A percentile compares a stretch with the other conserved stretches of the same genome.
Evolutionary conservation across 2,888 invertebrate species (phyloP).

Genomic region (Polyploca ridens): DNA sequence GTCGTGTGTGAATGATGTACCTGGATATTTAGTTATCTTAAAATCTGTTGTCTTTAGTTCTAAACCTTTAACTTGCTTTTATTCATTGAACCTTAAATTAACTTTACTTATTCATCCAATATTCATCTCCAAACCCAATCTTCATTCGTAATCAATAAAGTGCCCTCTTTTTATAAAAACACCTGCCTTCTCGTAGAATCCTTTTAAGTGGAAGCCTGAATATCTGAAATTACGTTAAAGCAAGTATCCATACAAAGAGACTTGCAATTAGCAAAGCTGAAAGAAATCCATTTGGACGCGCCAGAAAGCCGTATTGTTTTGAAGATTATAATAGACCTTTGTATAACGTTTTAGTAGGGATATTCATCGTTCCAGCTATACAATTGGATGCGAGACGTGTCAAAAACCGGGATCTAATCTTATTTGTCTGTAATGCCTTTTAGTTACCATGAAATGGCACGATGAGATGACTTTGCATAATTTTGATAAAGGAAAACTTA

Average conservation of each 20-base stretch:
- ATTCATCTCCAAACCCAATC: not conserved
- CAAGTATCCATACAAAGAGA: slow-evolving; percentile 38
- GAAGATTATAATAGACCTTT: slow-evolving; percentile 47
- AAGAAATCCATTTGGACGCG: slow-evolving; percentile 55
- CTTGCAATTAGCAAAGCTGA: slow-evolving; percentile 57
- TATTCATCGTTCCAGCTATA: slow-evolving; percentile 34
- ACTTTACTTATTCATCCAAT: no score
- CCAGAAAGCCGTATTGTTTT: slow-evolving; percentile 45
- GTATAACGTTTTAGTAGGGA: slow-evolving; percentile 34
- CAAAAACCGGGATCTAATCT: slow-evolving; percentile 12
- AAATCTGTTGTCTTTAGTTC: no score
- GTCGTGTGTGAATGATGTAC: no score
- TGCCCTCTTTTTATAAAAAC: not conserved
- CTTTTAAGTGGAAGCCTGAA: slow-evolving; percentile 15
- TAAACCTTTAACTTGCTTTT: no score
- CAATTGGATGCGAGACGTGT: slow-evolving; percentile 23
- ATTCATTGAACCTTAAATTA: no score
- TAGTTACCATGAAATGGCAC: slow-evolving; percentile 6
- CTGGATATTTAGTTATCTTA: no score
- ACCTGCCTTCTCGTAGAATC: slow-evolving; percentile 14
- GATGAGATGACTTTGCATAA: slow-evolving; percentile 1
- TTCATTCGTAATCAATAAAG: slow-evolving; percentile 6
- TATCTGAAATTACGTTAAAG: slow-evolving; percentile 16
- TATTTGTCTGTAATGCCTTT: slow-evolving; percentile 8
- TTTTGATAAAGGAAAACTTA: not conserved